A percentile compares a stretch with the other conserved stretches of the same genome.
Evolutionary conservation across 1,140 invertebrate species (phyloP).

Genomic region (Trichogramma pretiosum): DNA sequence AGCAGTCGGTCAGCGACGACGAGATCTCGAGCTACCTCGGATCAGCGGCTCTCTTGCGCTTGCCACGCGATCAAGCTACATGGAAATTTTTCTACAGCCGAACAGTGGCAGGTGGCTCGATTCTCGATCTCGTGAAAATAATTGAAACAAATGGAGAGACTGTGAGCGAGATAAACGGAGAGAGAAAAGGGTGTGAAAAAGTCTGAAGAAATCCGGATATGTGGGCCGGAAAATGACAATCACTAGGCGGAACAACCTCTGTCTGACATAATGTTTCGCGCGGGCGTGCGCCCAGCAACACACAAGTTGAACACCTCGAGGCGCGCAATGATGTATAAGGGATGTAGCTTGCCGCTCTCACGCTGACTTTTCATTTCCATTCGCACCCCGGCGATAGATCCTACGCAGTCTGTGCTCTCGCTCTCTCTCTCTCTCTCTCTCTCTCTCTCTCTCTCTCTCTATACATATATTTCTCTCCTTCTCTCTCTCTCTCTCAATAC

Average conservation of each 20-base stretch:
- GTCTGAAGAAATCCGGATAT: constrained; percentile 26
- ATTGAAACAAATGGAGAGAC: constrained; percentile 33
- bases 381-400: no score
- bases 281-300: no score
- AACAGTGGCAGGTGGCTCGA: no score
- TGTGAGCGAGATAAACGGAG: constrained; percentile 18
- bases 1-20: not conserved
- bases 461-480: no score
- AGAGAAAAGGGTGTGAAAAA: constrained; percentile 28
- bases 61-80: no score
- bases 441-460: no score
- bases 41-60: no score
- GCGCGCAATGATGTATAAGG: not conserved
- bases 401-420: no score
- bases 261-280: constrained; percentile 17
- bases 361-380: not conserved
- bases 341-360: not conserved
- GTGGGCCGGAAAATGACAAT: constrained; percentile 43
- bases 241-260: constrained; percentile 26
- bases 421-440: no score
- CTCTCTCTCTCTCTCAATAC: no score
- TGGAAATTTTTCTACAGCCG: no score
- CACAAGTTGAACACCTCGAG: no score
- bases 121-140: constrained; percentile 40
- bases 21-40: constrained; percentile 24